A percentile compares a stretch with the other conserved stretches of the same genome.
Evolutionary conservation across 2,888 invertebrate species (phyloP).

Genomic region (Orthonychiurus folsomi): DNA sequence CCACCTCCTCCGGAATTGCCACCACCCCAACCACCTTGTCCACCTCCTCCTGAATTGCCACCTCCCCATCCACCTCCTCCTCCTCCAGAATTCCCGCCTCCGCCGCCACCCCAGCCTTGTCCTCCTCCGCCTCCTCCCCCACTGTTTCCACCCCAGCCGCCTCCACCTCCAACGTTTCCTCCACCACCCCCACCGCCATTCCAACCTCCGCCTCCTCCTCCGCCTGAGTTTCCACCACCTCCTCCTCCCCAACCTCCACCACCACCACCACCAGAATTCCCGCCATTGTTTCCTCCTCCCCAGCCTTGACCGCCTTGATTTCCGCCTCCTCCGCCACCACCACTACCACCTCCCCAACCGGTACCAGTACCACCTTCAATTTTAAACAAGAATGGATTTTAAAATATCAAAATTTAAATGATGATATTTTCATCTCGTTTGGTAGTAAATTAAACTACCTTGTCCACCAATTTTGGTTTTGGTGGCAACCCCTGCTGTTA

Average conservation of each 20-base stretch:
- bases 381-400: too few relatives aligned
- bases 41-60: not conserved
- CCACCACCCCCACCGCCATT: slow-evolving; percentile 11
- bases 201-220: slow-evolving; percentile 6
- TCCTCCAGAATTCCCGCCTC: not conserved
- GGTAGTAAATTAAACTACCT: too few relatives aligned
- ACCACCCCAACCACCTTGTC: slow-evolving; percentile 4
- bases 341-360: slow-evolving; percentile 4
- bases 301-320: slow-evolving; percentile 3
- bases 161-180: not conserved
- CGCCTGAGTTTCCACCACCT: not conserved
- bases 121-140: slow-evolving; percentile 9
- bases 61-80: slow-evolving; percentile 9
- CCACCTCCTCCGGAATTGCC: not conserved
- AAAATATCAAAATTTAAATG: too few relatives aligned
- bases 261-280: not conserved
- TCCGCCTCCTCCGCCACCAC: not conserved
- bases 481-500: slow-evolving; percentile 12
- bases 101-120: slow-evolving; percentile 13
- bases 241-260: not conserved
- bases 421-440: too few relatives aligned
- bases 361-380: slow-evolving; percentile 10
- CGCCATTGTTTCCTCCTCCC: slow-evolving; percentile 9
- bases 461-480: slow-evolving; percentile 9
- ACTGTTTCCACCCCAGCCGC: not conserved